Evolutionary conservation across 1,140 invertebrate genomes (phyloP).

Genomic region (Listronotus bonariensis): DNA sequence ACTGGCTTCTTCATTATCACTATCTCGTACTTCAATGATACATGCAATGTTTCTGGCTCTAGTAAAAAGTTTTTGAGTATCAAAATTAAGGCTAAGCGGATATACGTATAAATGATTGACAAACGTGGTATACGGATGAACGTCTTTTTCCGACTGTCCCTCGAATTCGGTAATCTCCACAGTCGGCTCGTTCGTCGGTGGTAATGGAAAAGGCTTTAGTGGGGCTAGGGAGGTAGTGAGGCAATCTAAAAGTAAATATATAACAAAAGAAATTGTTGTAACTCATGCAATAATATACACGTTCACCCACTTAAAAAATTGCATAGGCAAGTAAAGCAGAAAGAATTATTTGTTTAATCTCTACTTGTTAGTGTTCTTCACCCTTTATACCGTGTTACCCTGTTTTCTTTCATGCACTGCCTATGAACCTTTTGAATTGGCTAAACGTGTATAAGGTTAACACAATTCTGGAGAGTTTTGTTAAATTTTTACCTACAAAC

Average conservation of each 20-base stretch:
- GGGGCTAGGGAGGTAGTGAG: slow-evolving; percentile 79
- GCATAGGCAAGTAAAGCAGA: too few species aligned
- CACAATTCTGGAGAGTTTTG: too few species aligned
- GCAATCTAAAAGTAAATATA: slow-evolving; percentile 64
- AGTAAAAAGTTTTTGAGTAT: slow-evolving; percentile 87
- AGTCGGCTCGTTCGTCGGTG: slow-evolving; percentile 72
- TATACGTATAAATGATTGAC: slow-evolving; percentile 91
- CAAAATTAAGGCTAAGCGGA: slow-evolving; percentile 83
- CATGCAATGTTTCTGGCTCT: slow-evolving; percentile 91
- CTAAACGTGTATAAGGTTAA: too few species aligned
- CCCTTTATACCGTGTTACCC: too few species aligned
- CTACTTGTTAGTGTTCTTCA: too few species aligned
- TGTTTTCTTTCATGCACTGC: too few species aligned
- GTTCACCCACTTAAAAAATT: too few species aligned
- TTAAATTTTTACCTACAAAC: too few species aligned
- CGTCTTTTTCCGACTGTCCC: slow-evolving; percentile 69
- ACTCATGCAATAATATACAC: too few species aligned
- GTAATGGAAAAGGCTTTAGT: slow-evolving; percentile 80
- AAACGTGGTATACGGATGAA: slow-evolving; percentile 80
- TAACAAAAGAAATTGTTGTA: too few species aligned
- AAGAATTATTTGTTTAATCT: too few species aligned
- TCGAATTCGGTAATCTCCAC: slow-evolving; percentile 84
- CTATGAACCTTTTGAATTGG: too few species aligned
- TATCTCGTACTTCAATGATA: slow-evolving; percentile 81
- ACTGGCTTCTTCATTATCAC: slow-evolving; percentile 71